Evolutionary conservation across 2,113 vertebrate species (phyloP), one percentile per base, ranked within the genome.

Genomic region (Platichthys stellatus): DNA sequence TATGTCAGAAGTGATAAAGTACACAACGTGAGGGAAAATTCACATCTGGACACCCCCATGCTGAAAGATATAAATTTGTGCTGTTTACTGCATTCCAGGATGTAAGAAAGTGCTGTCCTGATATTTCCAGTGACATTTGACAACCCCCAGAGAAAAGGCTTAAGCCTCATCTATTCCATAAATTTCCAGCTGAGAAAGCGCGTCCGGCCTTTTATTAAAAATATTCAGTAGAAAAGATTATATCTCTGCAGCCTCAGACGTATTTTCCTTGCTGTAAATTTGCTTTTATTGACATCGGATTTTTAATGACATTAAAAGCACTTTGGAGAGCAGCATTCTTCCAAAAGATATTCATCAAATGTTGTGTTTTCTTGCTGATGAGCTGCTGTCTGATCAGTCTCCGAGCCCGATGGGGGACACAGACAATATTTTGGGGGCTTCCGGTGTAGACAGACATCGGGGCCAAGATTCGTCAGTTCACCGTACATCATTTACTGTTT

Each of bases 1-100:
- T 75, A 26, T 61, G 51, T 87, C 63, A 70, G 40, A 76, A 74
- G 75, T 57, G 58, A 83, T 78, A 28, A 17, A 74, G 53, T 9
- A 26, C 31, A 64, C 28, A 56, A 0, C 40, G 13, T 45, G 45
- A 60, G 40, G 61, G 57, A 40, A 72, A 65, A 54, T 35, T 23
- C 56, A 79, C 53, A 4, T 63, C 72, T 59, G 69, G 59, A 75
- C 45, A 21, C 45, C 58, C 38, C 51, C 47, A 63, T 56, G 61
- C 35, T 13, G 20, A 12, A 13, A 26, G 28, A 17, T 49, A 61
- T 43, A 43, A 68, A 85, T 63, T 13, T 72, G 31, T 63, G 56
- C 76, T 79, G 68, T 83, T 77, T 77, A 74, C 45, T 69, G 38
- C 63, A 78, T 82, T 82, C 69, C 74, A 68, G 24, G 38, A n/a